Evolutionary conservation across 2,888 invertebrate species (phyloP).

Genomic region (Lordiphosa andalusiaca): DNA sequence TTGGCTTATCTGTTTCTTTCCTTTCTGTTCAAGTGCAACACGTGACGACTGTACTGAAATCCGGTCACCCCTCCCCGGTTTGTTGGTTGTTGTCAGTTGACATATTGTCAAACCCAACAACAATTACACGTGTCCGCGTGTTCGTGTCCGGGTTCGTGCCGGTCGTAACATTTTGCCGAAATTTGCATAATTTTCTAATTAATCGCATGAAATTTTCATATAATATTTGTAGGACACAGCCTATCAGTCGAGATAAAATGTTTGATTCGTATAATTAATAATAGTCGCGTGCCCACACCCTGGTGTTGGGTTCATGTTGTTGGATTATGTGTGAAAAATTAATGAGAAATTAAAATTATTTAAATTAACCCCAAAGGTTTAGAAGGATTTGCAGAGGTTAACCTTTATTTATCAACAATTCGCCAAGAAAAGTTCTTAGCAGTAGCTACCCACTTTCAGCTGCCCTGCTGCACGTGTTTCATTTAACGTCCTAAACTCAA

Average conservation of each 20-base stretch:
- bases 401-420: no score
- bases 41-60: conserved; percentile 59
- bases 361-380: background rate
- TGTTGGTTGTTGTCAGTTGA: conserved; percentile 67
- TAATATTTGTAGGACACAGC: conserved; percentile 25
- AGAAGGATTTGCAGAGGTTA: no score
- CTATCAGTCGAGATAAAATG: conserved; percentile 50
- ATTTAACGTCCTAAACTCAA: conserved; percentile 28
- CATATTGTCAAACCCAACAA: conserved; percentile 72
- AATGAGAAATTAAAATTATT: conserved; percentile 3
- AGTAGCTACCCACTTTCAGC: conserved; percentile 2
- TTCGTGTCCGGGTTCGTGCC: conserved; percentile 33
- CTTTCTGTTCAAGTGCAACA: conserved; percentile 53
- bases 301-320: conserved; percentile 7
- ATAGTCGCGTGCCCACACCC: conserved; percentile 61
- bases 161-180: conserved; percentile 29
- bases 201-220: conserved; percentile 68
- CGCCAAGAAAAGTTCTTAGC: no score
- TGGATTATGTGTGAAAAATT: conserved; percentile 40
- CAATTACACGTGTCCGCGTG: conserved; percentile 68
- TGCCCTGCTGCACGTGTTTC: conserved; percentile 44
- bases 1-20: conserved; percentile 51
- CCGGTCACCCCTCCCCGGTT: conserved; percentile 13
- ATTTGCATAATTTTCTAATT: conserved; percentile 78
- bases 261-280: conserved; percentile 61